phyloP scores from a whole-genome alignment of 2,797 vertebrate genomes.

The Cyclopterus lumpus region DNA sequence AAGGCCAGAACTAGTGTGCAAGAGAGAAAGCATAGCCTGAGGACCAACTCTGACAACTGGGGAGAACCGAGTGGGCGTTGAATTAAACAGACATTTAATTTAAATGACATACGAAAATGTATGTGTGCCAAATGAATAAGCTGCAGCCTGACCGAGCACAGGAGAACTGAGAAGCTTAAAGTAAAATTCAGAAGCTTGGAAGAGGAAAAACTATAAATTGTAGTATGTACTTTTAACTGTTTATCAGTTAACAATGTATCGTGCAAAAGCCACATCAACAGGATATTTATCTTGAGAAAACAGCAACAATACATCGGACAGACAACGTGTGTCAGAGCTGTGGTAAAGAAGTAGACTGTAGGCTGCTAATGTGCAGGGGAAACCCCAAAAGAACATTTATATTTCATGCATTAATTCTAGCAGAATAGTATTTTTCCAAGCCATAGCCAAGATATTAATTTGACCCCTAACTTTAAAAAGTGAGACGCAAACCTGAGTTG shows the following conservation, averaged over 20 bases:
- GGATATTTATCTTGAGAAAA: neutral
- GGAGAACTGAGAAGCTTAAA: neutral
- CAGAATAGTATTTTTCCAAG: neutral
- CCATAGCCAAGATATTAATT: slow-evolving; percentile 51
- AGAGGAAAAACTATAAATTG: neutral
- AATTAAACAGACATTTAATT: slow-evolving; percentile 27
- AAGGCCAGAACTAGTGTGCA: slow-evolving; percentile 45
- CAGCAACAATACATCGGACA: neutral
- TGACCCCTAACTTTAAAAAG: slow-evolving; percentile 35
- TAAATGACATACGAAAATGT: slow-evolving; percentile 6
- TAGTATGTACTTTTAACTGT: neutral
- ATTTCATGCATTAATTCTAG: neutral
- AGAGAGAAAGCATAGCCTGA: slow-evolving; percentile 11
- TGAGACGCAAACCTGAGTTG: slow-evolving; percentile 28
- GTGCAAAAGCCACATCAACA: neutral
- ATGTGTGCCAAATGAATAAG: slow-evolving; percentile 15
- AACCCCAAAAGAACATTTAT: neutral
- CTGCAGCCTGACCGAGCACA: neutral
- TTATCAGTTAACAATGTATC: neutral
- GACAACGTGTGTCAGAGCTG: neutral
- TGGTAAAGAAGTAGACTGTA: neutral
- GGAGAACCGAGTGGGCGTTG: slow-evolving; percentile 14
- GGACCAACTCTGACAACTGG: slow-evolving; percentile 20
- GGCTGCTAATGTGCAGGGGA: neutral
- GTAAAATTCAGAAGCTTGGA: neutral